Base-by-base conservation (phyloP, 1,140 invertebrate species). In the Parapsyche elsis region DNA sequence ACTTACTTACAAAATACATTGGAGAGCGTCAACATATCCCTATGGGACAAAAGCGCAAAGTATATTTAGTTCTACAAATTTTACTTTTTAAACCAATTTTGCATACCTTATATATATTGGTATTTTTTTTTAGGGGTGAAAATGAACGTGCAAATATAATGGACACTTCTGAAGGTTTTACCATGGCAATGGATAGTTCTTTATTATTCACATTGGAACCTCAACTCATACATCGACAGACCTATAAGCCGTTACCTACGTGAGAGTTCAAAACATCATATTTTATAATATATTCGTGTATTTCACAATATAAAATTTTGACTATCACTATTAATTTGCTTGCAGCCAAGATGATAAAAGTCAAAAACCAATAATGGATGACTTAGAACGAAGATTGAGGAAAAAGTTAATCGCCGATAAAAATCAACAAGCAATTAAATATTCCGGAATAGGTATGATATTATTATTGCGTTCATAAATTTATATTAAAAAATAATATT, bases 201-300 rank as follows among this genome's bases (percentile, higher is more conserved):
- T 78, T 83, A 30, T 79, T 83, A 45, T 81, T 81, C 46, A 80
- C 80, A 1, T 30, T 78, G 45, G 77, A 83, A 64, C 82, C 77
- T 9, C 24, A 73, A 45, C 67, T 81, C 14, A 19, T 83, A 12
- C 80, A 83, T 44, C 49, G 75, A 75, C 24, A 73, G 16, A 81
- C 82, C 9, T 81, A 81, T 59, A 77, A 81, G 67, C 77, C 80
- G n/a, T 19, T 83, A 14, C 71, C 71, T 23, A 71, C 19, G 81
- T 80, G 76, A 19, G 49, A 71, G 2, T 53, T 12, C 2, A 53
- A 53, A n/a, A n/a, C n/a, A n/a, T n/a, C n/a, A n/a, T 53, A 53
- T 53, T 5, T 53, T 14, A 5, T 14, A 14, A 12, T 53, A 53
- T 53, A 46, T 46, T 7, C 12, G 16, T 53, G 12, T 53, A 53